Evolutionary conservation across 2,797 vertebrate species (phyloP), one percentile per base, ranked within the genome.

Genomic region (Lagorchestes hirsutus): DNA sequence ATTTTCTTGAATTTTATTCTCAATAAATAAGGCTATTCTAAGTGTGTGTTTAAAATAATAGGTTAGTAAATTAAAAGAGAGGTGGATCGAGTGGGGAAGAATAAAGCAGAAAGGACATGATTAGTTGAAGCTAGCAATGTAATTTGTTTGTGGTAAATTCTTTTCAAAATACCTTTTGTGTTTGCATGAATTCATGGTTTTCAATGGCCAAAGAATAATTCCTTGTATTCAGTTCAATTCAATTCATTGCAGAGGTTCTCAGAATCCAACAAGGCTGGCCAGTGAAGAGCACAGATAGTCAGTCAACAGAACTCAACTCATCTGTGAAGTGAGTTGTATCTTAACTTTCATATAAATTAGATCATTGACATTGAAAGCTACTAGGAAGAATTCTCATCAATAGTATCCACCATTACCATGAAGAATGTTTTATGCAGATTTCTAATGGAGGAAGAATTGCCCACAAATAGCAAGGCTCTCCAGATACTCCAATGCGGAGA

Each of bases 21-120:
- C 62, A 40, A 40, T 3, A n/a, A 74, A 40, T 16, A 74, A 40
- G 40, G 0, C 34, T 74, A 74, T 74, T 74, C n/a, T 24, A 67
- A 16, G 62, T 67, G 62, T 4, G 5, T 16, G 12, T 67, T 74
- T 40, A 22, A 74, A 40, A n/a, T 8, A n/a, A n/a, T n/a, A 67
- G 59, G 0, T 74, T 74, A 40, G 14, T 74, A 40, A 74, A 40
- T 74, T 40, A 74, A 74, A 74, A 40, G 16, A 40, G 16, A 74
- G n/a, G n/a, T 40, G 14, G 14, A n/a, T 67, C 0, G 0, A 4
- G 34, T 0, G 5, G 16, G 9, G 16, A 6, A 74, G n/a, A 40
- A 40, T 40, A 74, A 74, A 40, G 5, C 1, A 74, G 5, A 74
- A 74, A n/a, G 18, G 22, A 74, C 16, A 74, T 74, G 34, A 74